phyloP scores from a whole-genome alignment of 2,888 invertebrate species.

The Pycnomerus fuliginosus region DNA sequence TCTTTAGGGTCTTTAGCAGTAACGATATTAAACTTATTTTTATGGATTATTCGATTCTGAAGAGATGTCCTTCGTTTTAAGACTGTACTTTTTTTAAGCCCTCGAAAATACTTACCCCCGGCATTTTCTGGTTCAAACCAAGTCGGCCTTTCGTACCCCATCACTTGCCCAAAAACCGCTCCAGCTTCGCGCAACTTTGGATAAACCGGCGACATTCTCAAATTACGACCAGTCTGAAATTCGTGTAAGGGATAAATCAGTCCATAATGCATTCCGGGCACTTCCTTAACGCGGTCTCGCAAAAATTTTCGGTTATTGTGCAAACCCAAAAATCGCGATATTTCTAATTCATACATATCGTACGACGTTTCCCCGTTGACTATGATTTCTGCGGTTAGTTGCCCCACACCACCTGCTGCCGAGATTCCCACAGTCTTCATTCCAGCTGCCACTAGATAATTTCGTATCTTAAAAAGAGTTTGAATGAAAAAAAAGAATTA shows the following conservation, averaged over 20 bases:
- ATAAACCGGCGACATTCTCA: slow-evolving; percentile 94
- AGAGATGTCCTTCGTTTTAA: too few species aligned
- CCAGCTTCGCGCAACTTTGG: slow-evolving; percentile 87
- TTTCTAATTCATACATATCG: slow-evolving; percentile 87
- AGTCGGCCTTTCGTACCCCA: slow-evolving; percentile 95
- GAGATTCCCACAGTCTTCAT: slow-evolving; percentile 97
- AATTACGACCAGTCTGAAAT: slow-evolving; percentile 83
- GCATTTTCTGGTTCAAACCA: slow-evolving; percentile 73
- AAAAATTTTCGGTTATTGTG: slow-evolving; percentile 95
- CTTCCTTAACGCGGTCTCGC: slow-evolving; percentile 87
- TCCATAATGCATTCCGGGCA: slow-evolving; percentile 85
- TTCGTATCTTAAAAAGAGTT: slow-evolving; percentile 63
- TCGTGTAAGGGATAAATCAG: slow-evolving; percentile 83
- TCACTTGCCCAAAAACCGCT: slow-evolving; percentile 94
- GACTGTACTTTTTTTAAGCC: too few species aligned
- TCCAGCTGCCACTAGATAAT: slow-evolving; percentile 91
- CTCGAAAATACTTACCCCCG: too few species aligned
- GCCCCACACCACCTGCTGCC: slow-evolving; percentile 93
- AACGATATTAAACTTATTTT: slow-evolving; percentile 2
- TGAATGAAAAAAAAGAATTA: slow-evolving; percentile 4
- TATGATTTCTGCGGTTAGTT: slow-evolving; percentile 85
- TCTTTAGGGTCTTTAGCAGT: too few species aligned
- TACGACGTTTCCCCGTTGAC: slow-evolving; percentile 75
- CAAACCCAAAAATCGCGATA: slow-evolving; percentile 84
- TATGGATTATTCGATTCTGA: neutral